Percentiles rank a stretch among this genome's conserved stretches.
phyloP scores from a whole-genome alignment of 1,140 invertebrate species.

The Bombyx mandarina region DNA sequence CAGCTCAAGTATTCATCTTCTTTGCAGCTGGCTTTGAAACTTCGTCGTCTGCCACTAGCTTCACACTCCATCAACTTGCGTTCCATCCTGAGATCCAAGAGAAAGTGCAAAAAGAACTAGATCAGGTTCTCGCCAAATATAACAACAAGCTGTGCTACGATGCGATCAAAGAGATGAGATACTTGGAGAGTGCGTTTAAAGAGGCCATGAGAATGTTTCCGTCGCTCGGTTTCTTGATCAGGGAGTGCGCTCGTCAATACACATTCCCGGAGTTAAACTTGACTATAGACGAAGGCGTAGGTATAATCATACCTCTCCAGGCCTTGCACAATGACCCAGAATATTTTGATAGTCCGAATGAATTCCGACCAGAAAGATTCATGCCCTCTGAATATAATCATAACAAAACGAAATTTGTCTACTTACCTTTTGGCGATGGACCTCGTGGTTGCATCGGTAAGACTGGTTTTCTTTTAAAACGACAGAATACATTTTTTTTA shows the following conservation, averaged over 20 bases:
- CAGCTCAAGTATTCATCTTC: conserved; percentile 72
- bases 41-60: conserved; percentile 68
- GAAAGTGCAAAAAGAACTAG: conserved; percentile 70
- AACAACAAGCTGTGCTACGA: conserved; percentile 48
- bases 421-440: conserved; percentile 41
- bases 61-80: conserved; percentile 69
- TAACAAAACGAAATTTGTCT: conserved; percentile 52
- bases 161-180: conserved; percentile 52
- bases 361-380: conserved; percentile 74
- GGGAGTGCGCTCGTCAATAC: conserved; percentile 51
- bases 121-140: conserved; percentile 41
- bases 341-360: conserved; percentile 68
- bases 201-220: conserved; percentile 68
- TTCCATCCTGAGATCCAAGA: conserved; percentile 72
- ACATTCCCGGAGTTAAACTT: conserved; percentile 48
- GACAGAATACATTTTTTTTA: too few relatives aligned
- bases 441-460: conserved; percentile 43
- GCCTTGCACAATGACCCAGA: conserved; percentile 70
- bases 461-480: conserved; percentile 1
- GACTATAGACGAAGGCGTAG: conserved; percentile 42
- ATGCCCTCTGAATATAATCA: conserved; percentile 34
- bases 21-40: conserved; percentile 74
- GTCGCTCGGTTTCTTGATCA: conserved; percentile 46
- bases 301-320: conserved; percentile 49
- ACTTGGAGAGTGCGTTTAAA: conserved; percentile 44